A percentile compares a stretch with the other conserved stretches of the same genome.
These are phyloP conservation scores for Callopanchax toddi DNA, from an alignment of 2,113 vertebrate genomes.

Conservation along the genomic window DNA sequence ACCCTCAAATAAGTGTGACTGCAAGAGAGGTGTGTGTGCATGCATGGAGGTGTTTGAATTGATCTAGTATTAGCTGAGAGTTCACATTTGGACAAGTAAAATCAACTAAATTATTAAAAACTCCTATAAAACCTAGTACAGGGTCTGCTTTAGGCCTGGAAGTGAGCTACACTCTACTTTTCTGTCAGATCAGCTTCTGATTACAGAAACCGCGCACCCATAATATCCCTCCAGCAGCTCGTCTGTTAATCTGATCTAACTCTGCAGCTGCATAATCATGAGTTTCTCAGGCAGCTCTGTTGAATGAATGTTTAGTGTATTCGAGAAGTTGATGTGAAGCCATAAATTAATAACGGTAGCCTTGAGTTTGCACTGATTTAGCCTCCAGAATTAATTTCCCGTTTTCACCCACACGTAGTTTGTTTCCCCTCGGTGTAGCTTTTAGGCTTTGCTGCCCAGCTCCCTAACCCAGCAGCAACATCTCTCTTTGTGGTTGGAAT, in stretches of 20 bases:
- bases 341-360: no score
- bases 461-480: constrained; percentile 40
- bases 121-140: background rate
- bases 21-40: constrained; percentile 7
- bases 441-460: background rate
- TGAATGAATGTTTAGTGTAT: constrained; percentile 7
- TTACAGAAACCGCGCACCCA: constrained; percentile 17
- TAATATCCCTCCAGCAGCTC: constrained; percentile 17
- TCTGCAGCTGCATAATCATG: constrained; percentile 41
- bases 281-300: constrained; percentile 19
- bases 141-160: background rate
- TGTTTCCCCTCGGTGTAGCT: background rate
- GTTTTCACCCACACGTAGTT: background rate
- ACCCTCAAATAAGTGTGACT: constrained; percentile 43
- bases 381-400: background rate
- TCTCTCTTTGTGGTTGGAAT: constrained; percentile 66
- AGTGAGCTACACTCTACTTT: constrained; percentile 12
- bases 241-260: constrained; percentile 28
- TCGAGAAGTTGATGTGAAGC: background rate
- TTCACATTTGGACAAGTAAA: background rate
- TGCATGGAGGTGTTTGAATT: constrained; percentile 43
- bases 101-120: constrained; percentile 24
- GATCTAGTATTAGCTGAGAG: no score
- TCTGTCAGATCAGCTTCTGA: constrained; percentile 14
- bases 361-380: background rate